phyloP scores from a whole-genome alignment of 2,888 invertebrate genomes.

The Leptothorax acervorum region DNA sequence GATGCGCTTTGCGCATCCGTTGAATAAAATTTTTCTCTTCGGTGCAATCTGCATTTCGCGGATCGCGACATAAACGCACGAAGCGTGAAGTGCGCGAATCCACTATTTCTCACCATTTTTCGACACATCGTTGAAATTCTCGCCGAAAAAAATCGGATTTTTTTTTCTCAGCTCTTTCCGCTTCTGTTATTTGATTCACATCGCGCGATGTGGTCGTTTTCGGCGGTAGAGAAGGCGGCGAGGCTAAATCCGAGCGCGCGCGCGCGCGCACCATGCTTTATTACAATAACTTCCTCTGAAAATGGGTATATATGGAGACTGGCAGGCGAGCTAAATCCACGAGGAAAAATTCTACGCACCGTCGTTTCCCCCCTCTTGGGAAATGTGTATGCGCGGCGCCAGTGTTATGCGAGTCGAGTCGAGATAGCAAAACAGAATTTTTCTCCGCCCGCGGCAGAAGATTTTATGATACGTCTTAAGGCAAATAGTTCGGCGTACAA shows the following conservation, averaged over 20 bases:
- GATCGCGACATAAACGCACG: constrained; percentile 46
- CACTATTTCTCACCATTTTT: constrained; percentile 43
- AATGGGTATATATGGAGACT: constrained; percentile 51
- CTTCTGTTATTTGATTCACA: constrained; percentile 42
- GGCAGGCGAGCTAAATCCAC: constrained; percentile 46
- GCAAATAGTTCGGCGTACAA: constrained; percentile 52
- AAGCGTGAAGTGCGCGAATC: constrained; percentile 24
- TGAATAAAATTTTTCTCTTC: constrained; percentile 57
- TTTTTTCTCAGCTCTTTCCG: constrained; percentile 42
- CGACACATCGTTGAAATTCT: constrained; percentile 48
- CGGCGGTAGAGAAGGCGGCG: constrained; percentile 2
- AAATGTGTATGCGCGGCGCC: constrained; percentile 52
- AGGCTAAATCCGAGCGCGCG: constrained; percentile 32
- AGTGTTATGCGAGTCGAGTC: constrained; percentile 56
- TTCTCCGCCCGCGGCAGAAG: constrained; percentile 57
- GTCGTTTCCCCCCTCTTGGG: constrained; percentile 44
- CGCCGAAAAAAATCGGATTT: constrained; percentile 48
- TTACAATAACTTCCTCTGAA: constrained; percentile 51
- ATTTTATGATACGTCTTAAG: constrained; percentile 63
- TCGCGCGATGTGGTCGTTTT: constrained; percentile 40
- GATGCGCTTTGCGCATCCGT: constrained; percentile 19
- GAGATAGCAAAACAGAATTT: constrained; percentile 56
- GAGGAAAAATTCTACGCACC: constrained; percentile 47
- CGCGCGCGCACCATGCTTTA: constrained; percentile 34
- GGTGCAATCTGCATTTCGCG: constrained; percentile 45